These are phyloP conservation scores for Lagocephalus sceleratus DNA, from an alignment of 2,797 vertebrate species.

Conservation along the genomic window DNA sequence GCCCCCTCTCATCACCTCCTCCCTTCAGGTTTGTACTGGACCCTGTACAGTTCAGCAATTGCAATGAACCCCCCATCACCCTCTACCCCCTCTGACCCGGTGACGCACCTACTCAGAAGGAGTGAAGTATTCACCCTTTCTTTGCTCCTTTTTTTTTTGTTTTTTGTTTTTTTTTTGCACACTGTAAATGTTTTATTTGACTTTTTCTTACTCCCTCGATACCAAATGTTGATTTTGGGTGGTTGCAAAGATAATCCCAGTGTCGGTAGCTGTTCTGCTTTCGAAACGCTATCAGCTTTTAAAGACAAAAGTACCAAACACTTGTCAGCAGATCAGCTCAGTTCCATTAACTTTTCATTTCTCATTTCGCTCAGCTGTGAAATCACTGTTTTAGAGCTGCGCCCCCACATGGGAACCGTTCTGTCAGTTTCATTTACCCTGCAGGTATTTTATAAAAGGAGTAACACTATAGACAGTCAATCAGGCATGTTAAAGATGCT, in stretches of 20 bases:
- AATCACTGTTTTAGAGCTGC: constrained; percentile 32
- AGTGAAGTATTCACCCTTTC: constrained; percentile 83
- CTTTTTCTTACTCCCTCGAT: constrained; percentile 69
- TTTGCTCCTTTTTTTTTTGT: constrained; percentile 70
- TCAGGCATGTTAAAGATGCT: constrained; percentile 3
- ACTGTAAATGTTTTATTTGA: constrained; percentile 25
- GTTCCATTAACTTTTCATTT: background rate
- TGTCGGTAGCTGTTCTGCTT: constrained; percentile 3
- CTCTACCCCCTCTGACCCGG: constrained; percentile 8
- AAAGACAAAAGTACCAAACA: constrained; percentile 5
- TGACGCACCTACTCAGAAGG: constrained; percentile 55
- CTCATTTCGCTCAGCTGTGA: constrained; percentile 15
- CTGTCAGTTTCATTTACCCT: constrained; percentile 7
- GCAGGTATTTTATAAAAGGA: constrained; percentile 4
- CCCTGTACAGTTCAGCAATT: constrained; percentile 53
- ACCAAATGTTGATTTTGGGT: constrained; percentile 84
- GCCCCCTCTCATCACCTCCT: constrained; percentile 1
- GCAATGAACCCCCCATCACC: constrained; percentile 29
- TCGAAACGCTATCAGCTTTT: constrained; percentile 5
- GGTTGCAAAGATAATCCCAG: constrained; percentile 49
- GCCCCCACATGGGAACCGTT: constrained; percentile 1
- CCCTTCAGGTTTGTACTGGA: constrained; percentile 37
- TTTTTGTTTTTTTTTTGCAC: constrained; percentile 48
- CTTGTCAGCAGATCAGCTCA: background rate
- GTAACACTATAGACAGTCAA: constrained; percentile 19